Percentiles rank a stretch among this genome's conserved stretches.
Conservation (phyloP, 2,888 invertebrate genomes). For the Nowickia ferox region DNA sequence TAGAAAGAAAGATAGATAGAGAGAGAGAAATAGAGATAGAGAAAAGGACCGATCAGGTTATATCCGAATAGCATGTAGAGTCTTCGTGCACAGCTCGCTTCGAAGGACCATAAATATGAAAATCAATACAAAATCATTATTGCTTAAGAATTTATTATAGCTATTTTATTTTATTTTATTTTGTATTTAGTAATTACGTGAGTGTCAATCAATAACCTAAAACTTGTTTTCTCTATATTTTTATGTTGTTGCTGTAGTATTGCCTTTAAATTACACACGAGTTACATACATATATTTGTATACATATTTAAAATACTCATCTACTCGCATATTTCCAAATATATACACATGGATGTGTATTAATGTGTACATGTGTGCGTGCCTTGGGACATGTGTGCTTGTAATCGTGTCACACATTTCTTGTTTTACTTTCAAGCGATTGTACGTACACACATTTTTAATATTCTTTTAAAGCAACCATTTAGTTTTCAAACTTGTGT, state of each 20-base stretch:
- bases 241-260: slow-evolving; percentile 19
- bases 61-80: too few relatives aligned
- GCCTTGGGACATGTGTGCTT: background rate
- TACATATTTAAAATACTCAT: too few relatives aligned
- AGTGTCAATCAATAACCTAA: slow-evolving; percentile 52
- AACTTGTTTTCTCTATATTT: slow-evolving; percentile 28
- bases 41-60: too few relatives aligned
- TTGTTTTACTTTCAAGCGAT: slow-evolving; percentile 41
- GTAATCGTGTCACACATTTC: slow-evolving; percentile 18
- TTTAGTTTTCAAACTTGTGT: slow-evolving; percentile 53
- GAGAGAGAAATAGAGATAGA: too few relatives aligned
- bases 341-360: background rate
- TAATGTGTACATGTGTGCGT: background rate
- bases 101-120: background rate
- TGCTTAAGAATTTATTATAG: background rate
- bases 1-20: too few relatives aligned
- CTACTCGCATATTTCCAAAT: slow-evolving; percentile 3
- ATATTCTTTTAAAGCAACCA: slow-evolving; percentile 50
- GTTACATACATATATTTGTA: slow-evolving; percentile 31
- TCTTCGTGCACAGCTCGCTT: too few relatives aligned
- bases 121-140: slow-evolving; percentile 38
- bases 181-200: slow-evolving; percentile 31
- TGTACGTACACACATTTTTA: slow-evolving; percentile 42
- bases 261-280: slow-evolving; percentile 39
- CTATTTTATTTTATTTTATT: too few relatives aligned